A percentile compares a stretch with the other conserved stretches of the same genome.
phyloP scores from a whole-genome alignment of 2,888 invertebrate species.

The Matsumyia berberina region DNA sequence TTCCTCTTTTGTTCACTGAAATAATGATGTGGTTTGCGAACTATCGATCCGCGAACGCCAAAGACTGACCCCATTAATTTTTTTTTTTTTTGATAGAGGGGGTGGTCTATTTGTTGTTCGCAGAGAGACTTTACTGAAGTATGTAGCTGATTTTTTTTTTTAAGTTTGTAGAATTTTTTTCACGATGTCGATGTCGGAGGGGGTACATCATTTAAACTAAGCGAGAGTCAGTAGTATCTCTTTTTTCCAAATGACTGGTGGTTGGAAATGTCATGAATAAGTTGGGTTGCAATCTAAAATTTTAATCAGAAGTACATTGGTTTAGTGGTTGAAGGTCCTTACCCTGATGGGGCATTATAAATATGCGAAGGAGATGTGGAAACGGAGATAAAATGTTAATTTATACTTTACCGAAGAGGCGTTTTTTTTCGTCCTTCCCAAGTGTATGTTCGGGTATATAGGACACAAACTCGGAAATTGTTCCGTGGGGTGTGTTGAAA shows the following conservation, averaged over 20 bases:
- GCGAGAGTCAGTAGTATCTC: conserved; percentile 11
- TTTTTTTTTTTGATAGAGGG: background rate
- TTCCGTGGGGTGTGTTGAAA: background rate
- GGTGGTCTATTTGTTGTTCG: background rate
- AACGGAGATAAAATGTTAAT: conserved; percentile 53
- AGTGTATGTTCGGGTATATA: background rate
- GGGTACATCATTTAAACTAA: conserved; percentile 34
- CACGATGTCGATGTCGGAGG: conserved; percentile 7
- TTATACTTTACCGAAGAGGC: conserved; percentile 40
- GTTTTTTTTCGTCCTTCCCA: background rate
- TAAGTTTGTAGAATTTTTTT: conserved; percentile 19
- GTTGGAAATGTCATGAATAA: conserved; percentile 54
- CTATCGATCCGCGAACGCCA: conserved; percentile 47
- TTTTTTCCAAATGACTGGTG: conserved; percentile 7
- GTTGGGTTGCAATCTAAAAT: conserved; percentile 42
- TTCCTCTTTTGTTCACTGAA: background rate
- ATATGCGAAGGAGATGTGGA: conserved; percentile 12
- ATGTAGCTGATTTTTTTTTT: conserved; percentile 47
- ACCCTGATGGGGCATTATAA: conserved; percentile 18
- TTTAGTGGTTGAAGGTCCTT: conserved; percentile 19
- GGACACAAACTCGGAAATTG: background rate
- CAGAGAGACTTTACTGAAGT: conserved; percentile 31
- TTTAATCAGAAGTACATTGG: conserved; percentile 46
- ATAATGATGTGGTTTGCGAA: conserved; percentile 37
- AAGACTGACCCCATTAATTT: conserved; percentile 40